phyloP scores from a whole-genome alignment of 2,113 vertebrate species.

The Oryzias melastigma region DNA sequence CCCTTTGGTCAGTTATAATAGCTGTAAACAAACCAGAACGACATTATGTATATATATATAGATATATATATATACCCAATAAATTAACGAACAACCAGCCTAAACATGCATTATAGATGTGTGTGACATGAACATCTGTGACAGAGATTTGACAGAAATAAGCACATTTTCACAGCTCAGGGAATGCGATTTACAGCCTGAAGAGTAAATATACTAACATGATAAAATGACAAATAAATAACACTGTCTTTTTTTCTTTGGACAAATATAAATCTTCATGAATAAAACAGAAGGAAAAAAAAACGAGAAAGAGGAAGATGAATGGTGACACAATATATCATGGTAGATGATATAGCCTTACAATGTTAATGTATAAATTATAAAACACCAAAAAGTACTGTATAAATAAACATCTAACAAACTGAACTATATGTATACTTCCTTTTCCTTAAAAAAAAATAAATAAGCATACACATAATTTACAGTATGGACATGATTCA shows the following conservation, averaged over 20 bases:
- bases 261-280: slow-evolving; percentile 99
- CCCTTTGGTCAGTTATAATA: slow-evolving; percentile 95
- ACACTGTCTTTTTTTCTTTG: slow-evolving; percentile 96
- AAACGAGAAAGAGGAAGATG: slow-evolving; percentile 51
- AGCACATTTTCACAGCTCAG: slow-evolving; percentile 85
- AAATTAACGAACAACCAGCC: slow-evolving; percentile 95
- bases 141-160: slow-evolving; percentile 80
- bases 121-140: slow-evolving; percentile 86
- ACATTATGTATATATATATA: slow-evolving; percentile 75
- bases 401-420: slow-evolving; percentile 99
- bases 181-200: slow-evolving; percentile 96
- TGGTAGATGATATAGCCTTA: slow-evolving; percentile 96
- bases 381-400: slow-evolving; percentile 90
- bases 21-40: slow-evolving; percentile 96
- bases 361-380: slow-evolving; percentile 99
- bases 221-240: slow-evolving; percentile 98
- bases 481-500: slow-evolving; percentile 97
- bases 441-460: slow-evolving; percentile 95
- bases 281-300: slow-evolving; percentile 66
- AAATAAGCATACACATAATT: slow-evolving; percentile 99
- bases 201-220: slow-evolving; percentile 90
- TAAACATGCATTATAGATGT: slow-evolving; percentile 86
- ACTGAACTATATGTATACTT: slow-evolving; percentile 99
- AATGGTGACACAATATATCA: slow-evolving; percentile 82
- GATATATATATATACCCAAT: slow-evolving; percentile 88